A percentile compares a stretch with the other conserved stretches of the same genome.
Conservation (phyloP, 2,797 vertebrate species). For the Nyctibius grandis region DNA sequence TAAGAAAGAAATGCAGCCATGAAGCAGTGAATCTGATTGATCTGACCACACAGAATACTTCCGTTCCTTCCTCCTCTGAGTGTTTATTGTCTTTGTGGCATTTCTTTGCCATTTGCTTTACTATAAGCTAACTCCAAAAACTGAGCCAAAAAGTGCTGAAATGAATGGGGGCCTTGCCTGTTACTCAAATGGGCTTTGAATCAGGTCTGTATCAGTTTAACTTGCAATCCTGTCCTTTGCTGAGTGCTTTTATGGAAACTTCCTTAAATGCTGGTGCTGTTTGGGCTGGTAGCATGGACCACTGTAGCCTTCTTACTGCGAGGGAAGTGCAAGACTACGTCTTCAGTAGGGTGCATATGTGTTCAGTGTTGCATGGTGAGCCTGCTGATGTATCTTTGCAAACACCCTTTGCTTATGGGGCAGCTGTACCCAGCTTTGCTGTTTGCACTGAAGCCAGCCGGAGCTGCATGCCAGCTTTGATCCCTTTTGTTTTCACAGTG, state of each 20-base stretch:
- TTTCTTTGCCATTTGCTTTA: not conserved
- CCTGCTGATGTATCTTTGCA: not conserved
- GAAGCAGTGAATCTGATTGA: not conserved
- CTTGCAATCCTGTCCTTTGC: not conserved
- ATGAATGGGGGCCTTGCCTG: not conserved
- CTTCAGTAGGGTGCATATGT: fast-evolving
- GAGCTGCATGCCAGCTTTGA: not conserved
- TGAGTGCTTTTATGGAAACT: not conserved
- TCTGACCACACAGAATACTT: not conserved
- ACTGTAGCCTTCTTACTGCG: not conserved
- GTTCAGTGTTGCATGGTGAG: not conserved
- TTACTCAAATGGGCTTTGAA: not conserved
- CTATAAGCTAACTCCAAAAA: not conserved
- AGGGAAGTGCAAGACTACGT: not conserved
- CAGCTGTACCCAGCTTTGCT: not conserved
- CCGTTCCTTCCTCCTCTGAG: not conserved
- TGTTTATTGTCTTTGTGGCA: not conserved
- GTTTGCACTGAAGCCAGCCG: not conserved
- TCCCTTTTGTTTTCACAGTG: not conserved
- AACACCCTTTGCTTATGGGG: not conserved
- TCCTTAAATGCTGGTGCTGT: not conserved
- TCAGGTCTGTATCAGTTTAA: not conserved
- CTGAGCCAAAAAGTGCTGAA: not conserved
- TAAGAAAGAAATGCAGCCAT: not conserved
- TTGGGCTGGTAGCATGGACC: not conserved